phyloP scores from a whole-genome alignment of 1,140 invertebrate genomes.

The Oncopodura yosiiana region DNA sequence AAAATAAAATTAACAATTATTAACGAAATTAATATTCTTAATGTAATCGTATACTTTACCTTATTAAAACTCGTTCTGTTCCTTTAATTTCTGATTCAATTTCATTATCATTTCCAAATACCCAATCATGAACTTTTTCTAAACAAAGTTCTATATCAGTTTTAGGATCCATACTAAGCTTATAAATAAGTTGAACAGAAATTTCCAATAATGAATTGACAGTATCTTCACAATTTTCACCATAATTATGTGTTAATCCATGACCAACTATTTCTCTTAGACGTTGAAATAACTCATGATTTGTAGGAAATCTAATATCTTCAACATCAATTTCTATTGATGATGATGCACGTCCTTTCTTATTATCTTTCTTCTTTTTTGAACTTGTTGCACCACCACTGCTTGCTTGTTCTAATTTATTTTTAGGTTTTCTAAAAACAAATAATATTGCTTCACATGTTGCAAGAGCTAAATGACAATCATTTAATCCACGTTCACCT shows the following conservation, averaged over 20 bases:
- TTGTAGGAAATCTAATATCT: constrained; percentile 8
- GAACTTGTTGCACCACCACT: background rate
- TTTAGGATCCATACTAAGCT: constrained; percentile 15
- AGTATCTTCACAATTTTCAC: too few species aligned
- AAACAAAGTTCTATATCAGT: constrained; percentile 3
- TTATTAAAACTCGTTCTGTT: constrained; percentile 10
- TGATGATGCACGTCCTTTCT: background rate
- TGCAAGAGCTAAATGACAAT: constrained; percentile 12
- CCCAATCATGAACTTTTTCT: constrained; percentile 1
- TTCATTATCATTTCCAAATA: constrained; percentile 12
- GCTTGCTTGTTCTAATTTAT: background rate
- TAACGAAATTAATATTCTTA: background rate
- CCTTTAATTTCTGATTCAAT: constrained; percentile 10
- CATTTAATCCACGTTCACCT: constrained; percentile 8
- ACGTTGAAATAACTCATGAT: constrained; percentile 15
- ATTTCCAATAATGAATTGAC: constrained; percentile 7
- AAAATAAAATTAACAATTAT: background rate
- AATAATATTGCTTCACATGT: constrained; percentile 19
- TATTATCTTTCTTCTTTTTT: background rate
- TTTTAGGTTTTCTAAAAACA: constrained; percentile 7
- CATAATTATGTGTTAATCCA: too few species aligned
- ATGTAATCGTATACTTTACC: background rate
- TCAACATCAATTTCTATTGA: background rate
- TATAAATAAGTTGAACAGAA: constrained; percentile 19
- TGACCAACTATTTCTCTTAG: constrained; percentile 7